These are phyloP conservation scores for Sebastes vulpes DNA, from an alignment of 2,797 vertebrate species.

Conservation along the genomic window DNA sequence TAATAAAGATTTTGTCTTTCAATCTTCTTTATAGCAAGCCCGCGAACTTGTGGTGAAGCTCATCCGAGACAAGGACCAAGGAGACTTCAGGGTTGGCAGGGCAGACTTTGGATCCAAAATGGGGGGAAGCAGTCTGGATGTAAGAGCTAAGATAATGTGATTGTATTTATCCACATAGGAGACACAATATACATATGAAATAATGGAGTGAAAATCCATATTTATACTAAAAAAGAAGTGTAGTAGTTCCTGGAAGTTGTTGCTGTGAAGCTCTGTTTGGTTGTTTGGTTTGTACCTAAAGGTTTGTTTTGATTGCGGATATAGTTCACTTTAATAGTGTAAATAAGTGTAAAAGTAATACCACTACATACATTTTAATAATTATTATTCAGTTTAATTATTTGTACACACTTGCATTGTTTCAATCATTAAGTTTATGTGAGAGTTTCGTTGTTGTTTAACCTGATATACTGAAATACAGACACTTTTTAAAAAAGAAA, in stretches of 20 bases:
- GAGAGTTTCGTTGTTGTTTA: not conserved
- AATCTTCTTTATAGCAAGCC: constrained; percentile 92
- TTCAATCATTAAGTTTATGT: not conserved
- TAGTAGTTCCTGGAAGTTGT: not conserved
- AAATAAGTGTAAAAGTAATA: not conserved
- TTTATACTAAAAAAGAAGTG: not conserved
- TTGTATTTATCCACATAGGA: not conserved
- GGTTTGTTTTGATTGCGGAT: not conserved
- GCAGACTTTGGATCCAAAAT: constrained; percentile 94
- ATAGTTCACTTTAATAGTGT: not conserved
- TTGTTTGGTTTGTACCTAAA: fast-evolving
- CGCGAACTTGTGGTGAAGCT: constrained; percentile 98
- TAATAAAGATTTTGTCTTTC: not conserved
- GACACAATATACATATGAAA: not conserved
- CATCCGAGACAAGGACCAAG: constrained; percentile 97
- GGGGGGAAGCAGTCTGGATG: constrained; percentile 95
- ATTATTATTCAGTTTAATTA: not conserved
- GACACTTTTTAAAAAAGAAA: too few relatives aligned
- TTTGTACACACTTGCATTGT: not conserved
- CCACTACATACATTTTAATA: not conserved
- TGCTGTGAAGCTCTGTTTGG: not conserved
- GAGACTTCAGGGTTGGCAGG: constrained; percentile 92
- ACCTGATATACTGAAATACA: not conserved
- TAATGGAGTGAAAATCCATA: not conserved
- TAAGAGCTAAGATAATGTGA: constrained; percentile 59